Base-by-base conservation (phyloP, 1,140 invertebrate genomes). In the Micrasema longulum region DNA sequence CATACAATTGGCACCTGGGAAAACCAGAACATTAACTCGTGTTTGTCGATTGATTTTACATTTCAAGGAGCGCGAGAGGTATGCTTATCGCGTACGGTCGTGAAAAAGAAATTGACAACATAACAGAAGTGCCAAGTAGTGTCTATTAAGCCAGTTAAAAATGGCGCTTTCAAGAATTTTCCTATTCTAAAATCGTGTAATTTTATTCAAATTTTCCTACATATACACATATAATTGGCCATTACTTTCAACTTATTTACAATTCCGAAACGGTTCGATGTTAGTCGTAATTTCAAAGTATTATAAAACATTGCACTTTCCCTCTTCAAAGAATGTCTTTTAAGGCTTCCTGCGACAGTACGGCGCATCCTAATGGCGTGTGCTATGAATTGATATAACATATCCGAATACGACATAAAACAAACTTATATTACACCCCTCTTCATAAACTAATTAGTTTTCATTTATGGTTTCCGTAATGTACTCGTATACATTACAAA, bases 121-220 rank as follows among this genome's bases (percentile, higher is more conserved):
- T 7, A 7, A 2, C 35, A 14, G 41, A 70, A 70, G 38, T 57
- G 55, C 68, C 55, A 20, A 35, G 36, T 9, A 35, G 36, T 9
- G 68, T 63, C 62, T 63, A 41, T 38, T 36, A 48, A 70, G 23
- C 53, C 36, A 70, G 45, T 63, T n/a, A 45, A 70, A 70, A 69
- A 38, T 14, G 5, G 18, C 52, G 52, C 22, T 23, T 38, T 38
- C 16, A 7, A 18, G 22, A 36, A 47, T 47, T 47, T 47, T 47
- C 43, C 52, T 16, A 55, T 20, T 55, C 55, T 11, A n/a, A 60
- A 1, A 10, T 1, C 0, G 5, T 10, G 36, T 60, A 60, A 22
- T 60, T 18, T 7, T 4, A 18, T 16, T 60, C 55, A 20, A 52
- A 52, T 52, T 22, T 7, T 16, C 48, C n/a, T n/a, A n/a, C n/a